Conservation (phyloP, 2,113 vertebrate species). For the Albula glossodonta region DNA sequence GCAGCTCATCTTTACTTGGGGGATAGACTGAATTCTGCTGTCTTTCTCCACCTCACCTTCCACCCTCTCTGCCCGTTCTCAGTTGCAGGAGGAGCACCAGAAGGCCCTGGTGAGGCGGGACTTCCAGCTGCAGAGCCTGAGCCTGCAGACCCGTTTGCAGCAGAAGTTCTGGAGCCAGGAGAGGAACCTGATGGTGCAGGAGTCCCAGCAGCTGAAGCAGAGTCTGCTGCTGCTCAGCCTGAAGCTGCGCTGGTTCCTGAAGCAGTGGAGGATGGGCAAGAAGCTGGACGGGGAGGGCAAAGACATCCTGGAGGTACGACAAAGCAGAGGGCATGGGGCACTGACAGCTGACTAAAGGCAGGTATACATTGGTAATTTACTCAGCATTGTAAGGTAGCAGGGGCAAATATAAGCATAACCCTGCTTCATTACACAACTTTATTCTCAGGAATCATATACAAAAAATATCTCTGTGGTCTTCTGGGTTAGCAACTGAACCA, state of each 20-base stretch:
- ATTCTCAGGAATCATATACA: neutral
- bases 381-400: neutral
- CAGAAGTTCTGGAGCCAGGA: conserved; percentile 95
- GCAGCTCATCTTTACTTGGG: neutral
- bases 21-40: neutral
- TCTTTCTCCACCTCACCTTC: neutral
- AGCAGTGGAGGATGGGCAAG: conserved; percentile 90
- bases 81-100: conserved; percentile 95
- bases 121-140: conserved; percentile 94
- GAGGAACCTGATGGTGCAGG: conserved; percentile 89
- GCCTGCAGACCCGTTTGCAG: conserved; percentile 88
- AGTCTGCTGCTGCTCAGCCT: conserved; percentile 90
- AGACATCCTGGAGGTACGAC: conserved; percentile 86
- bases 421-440: neutral
- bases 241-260: conserved; percentile 97
- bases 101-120: conserved; percentile 86
- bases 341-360: neutral
- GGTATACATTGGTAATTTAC: neutral
- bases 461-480: neutral
- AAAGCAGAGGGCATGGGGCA: neutral
- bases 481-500: neutral
- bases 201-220: conserved; percentile 93
- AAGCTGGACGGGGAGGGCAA: conserved; percentile 81
- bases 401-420: neutral
- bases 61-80: neutral